phyloP scores from a whole-genome alignment of 1,140 invertebrate species.

The Drosophila oshimai region DNA sequence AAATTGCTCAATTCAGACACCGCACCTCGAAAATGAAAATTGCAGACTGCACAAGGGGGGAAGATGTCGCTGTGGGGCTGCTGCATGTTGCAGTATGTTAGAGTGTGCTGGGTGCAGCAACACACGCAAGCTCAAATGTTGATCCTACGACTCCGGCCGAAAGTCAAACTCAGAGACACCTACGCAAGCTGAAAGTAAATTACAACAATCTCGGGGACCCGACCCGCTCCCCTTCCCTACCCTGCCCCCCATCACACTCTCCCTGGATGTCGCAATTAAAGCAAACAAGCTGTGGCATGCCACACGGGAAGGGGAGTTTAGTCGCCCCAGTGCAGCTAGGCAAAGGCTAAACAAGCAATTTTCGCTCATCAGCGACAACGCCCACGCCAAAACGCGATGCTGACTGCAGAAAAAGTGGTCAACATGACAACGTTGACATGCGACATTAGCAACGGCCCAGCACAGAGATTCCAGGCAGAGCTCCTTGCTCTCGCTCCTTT shows the following conservation, averaged over 20 bases:
- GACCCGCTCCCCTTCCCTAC: not conserved
- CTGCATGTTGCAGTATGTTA: not conserved
- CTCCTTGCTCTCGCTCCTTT: not conserved
- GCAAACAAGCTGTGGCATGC: slow-evolving; percentile 46
- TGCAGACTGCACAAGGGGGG: not conserved
- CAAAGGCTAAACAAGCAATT: slow-evolving; percentile 55
- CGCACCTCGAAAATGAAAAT: slow-evolving; percentile 57
- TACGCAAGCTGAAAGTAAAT: slow-evolving; percentile 40
- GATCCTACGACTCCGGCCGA: slow-evolving; percentile 21
- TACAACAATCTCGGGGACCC: slow-evolving; percentile 6
- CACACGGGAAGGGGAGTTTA: not conserved
- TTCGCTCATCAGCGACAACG: slow-evolving; percentile 64
- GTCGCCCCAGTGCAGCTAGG: not conserved
- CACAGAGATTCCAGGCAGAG: slow-evolving; percentile 1
- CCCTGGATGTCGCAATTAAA: slow-evolving; percentile 59
- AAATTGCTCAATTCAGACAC: slow-evolving; percentile 73
- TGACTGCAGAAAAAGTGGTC: slow-evolving; percentile 57
- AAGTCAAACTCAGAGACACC: slow-evolving; percentile 22
- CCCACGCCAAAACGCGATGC: slow-evolving; percentile 28
- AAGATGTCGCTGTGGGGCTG: slow-evolving; percentile 19
- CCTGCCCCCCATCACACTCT: not conserved
- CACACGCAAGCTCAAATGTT: slow-evolving; percentile 24
- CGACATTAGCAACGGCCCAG: slow-evolving; percentile 63
- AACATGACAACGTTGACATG: slow-evolving; percentile 78
- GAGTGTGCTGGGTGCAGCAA: slow-evolving; percentile 40